These are phyloP conservation scores for Pangasianodon hypophthalmus DNA, from an alignment of 2,113 vertebrate species.

Conservation along the genomic window DNA sequence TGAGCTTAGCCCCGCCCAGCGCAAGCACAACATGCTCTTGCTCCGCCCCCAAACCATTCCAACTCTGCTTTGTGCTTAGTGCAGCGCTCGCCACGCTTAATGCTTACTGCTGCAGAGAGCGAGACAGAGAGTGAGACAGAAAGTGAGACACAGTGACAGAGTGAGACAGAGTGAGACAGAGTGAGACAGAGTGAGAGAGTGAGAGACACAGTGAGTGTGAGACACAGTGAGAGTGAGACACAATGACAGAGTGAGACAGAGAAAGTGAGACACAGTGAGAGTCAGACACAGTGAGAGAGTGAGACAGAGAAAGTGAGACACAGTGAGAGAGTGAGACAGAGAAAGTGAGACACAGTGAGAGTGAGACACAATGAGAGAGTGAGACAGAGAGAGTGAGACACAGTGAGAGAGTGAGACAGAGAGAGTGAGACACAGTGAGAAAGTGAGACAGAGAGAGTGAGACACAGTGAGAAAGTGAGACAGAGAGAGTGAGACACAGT, in stretches of 20 bases:
- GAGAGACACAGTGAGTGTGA: too few species aligned
- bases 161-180: background rate
- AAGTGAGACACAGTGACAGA: background rate
- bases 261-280: too few species aligned
- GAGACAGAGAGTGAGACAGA: background rate
- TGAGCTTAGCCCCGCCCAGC: slow-evolving; percentile 57
- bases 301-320: too few species aligned
- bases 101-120: slow-evolving; percentile 4
- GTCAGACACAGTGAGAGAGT: too few species aligned
- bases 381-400: background rate
- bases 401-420: background rate
- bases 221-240: too few species aligned
- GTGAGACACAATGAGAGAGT: too few species aligned
- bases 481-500: too few species aligned
- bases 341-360: too few species aligned
- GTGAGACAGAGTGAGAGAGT: background rate
- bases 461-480: too few species aligned
- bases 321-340: background rate
- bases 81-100: background rate
- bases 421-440: too few species aligned
- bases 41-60: slow-evolving; percentile 32
- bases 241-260: too few species aligned
- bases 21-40: slow-evolving; percentile 22
- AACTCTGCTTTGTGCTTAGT: slow-evolving; percentile 19
- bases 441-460: too few species aligned